These are phyloP conservation scores for Crocuta crocuta DNA, from an alignment of 2,113 vertebrate genomes.

Conservation along the genomic window DNA sequence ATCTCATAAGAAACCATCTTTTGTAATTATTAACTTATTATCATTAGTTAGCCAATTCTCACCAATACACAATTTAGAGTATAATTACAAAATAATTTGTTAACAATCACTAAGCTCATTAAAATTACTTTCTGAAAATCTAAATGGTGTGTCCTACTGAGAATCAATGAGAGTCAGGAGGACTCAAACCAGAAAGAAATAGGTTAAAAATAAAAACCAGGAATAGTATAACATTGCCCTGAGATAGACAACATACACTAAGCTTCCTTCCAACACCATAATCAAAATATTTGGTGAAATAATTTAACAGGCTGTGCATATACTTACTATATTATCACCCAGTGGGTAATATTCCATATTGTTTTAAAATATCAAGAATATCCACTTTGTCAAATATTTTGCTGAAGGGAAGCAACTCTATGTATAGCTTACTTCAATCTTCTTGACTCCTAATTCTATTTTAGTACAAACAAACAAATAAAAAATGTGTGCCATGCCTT, in stretches of 20 bases:
- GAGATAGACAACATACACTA: neutral
- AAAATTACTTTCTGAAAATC: slow-evolving; percentile 29
- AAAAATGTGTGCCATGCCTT: neutral
- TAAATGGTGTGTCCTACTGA: neutral
- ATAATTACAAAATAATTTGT: slow-evolving; percentile 45
- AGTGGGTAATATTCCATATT: neutral
- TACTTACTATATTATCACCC: neutral
- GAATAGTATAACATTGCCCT: neutral
- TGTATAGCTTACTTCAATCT: neutral
- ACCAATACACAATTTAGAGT: neutral
- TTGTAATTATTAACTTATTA: slow-evolving; percentile 27
- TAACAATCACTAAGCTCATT: neutral
- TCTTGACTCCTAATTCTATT: neutral
- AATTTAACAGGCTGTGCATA: neutral
- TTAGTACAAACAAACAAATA: neutral
- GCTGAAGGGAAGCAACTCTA: neutral
- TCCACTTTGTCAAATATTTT: slow-evolving; percentile 28
- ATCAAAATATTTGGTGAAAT: slow-evolving; percentile 6
- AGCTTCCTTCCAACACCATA: neutral
- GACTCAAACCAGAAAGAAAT: neutral
- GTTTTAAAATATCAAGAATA: neutral
- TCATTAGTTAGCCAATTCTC: slow-evolving; percentile 26
- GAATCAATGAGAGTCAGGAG: neutral
- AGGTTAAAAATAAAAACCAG: neutral
- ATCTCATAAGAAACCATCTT: neutral